phyloP scores from a whole-genome alignment of 2,113 vertebrate genomes.

The Phocoena sinus region DNA sequence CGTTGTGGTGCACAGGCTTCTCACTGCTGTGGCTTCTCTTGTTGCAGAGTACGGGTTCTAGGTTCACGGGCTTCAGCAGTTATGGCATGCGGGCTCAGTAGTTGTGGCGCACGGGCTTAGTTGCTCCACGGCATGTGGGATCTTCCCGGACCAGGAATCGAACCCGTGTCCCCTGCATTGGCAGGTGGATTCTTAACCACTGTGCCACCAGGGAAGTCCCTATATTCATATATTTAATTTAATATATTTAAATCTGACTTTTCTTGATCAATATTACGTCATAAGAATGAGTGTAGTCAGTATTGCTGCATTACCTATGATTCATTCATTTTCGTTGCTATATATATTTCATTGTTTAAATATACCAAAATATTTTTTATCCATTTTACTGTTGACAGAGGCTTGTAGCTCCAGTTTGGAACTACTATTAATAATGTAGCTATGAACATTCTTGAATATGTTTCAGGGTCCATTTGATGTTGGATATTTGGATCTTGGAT shows the following conservation, averaged over 20 bases:
- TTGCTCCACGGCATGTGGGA: too few relatives aligned
- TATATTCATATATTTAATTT: not conserved
- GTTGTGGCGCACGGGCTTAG: too few relatives aligned
- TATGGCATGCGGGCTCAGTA: too few relatives aligned
- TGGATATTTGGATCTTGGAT: not conserved
- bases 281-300: not conserved
- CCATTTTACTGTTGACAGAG: not conserved
- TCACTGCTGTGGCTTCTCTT: too few relatives aligned
- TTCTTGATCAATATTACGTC: not conserved
- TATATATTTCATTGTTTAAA: not conserved
- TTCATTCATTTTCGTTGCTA: not conserved
- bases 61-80: too few relatives aligned
- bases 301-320: not conserved
- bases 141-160: too few relatives aligned
- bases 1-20: too few relatives aligned
- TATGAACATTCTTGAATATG: not conserved
- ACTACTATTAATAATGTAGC: not conserved
- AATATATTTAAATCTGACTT: not conserved
- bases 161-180: too few relatives aligned
- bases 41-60: too few relatives aligned
- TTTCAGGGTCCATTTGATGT: not conserved
- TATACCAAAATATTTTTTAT: not conserved
- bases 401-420: not conserved
- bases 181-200: too few relatives aligned
- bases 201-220: too few relatives aligned